Evolutionary conservation across 2,888 invertebrate genomes (phyloP).

Genomic region (Belgica antarctica): DNA sequence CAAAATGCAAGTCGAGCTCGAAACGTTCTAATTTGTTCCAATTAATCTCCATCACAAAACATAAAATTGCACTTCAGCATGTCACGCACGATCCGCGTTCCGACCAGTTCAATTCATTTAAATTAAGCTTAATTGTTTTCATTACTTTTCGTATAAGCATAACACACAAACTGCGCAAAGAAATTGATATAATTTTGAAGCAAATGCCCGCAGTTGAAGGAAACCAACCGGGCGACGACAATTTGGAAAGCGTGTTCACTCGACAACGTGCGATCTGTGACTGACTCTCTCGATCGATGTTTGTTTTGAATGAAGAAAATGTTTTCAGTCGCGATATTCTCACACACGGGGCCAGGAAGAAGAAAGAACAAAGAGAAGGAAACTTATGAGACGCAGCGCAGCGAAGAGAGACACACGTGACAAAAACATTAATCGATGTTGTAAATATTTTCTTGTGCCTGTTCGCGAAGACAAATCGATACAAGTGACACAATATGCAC

Average conservation of each 20-base stretch:
- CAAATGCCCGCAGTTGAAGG: not conserved
- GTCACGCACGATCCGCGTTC: not conserved
- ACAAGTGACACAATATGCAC: too few species aligned
- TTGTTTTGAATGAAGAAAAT: not conserved
- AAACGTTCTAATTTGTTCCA: conserved; percentile 22
- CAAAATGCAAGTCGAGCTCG: too few species aligned
- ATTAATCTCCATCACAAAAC: conserved; percentile 7
- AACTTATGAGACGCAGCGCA: conserved; percentile 20
- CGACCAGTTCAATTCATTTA: not conserved
- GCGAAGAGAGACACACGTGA: conserved; percentile 17
- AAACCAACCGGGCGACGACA: not conserved
- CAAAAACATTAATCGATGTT: conserved; percentile 20
- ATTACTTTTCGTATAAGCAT: not conserved
- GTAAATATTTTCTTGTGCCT: not conserved
- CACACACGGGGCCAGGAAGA: not conserved
- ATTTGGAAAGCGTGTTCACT: conserved; percentile 12
- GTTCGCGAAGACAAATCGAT: conserved; percentile 32
- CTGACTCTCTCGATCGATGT: not conserved
- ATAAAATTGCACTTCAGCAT: not conserved
- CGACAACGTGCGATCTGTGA: conserved; percentile 25
- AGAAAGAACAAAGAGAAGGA: conserved; percentile 27
- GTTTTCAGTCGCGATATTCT: not conserved
- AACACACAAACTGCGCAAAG: conserved; percentile 20
- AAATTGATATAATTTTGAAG: conserved; percentile 1
- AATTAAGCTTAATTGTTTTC: conserved; percentile 30